Evolutionary conservation across 2,797 vertebrate genomes (phyloP).

Genomic region (Gymnocypris eckloni): DNA sequence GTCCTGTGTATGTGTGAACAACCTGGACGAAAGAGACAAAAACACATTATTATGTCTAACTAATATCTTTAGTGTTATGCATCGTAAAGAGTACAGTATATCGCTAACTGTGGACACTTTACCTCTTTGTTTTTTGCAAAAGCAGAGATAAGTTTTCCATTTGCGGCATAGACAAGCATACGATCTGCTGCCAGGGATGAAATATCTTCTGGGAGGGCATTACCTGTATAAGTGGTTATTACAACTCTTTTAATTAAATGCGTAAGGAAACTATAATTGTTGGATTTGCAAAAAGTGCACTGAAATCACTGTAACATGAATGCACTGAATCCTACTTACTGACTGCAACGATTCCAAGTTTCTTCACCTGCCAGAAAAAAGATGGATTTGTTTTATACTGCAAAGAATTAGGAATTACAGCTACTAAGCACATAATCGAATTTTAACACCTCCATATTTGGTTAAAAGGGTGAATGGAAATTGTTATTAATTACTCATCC

Average conservation of each 20-base stretch:
- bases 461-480: too few species aligned
- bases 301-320: not conserved
- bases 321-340: constrained; percentile 86
- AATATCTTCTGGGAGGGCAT: constrained; percentile 89
- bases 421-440: not conserved
- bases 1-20: constrained; percentile 88
- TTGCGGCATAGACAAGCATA: constrained; percentile 89
- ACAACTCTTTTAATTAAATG: not conserved
- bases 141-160: constrained; percentile 82
- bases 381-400: not conserved
- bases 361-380: constrained; percentile 83
- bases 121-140: constrained; percentile 94
- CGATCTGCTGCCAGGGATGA: constrained; percentile 88
- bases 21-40: constrained; percentile 75
- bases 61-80: not conserved
- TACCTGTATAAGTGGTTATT: constrained; percentile 75
- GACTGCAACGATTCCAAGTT: constrained; percentile 90
- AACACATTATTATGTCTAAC: not conserved
- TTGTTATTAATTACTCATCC: not conserved
- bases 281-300: not conserved
- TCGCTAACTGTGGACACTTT: constrained; percentile 13
- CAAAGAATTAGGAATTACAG: not conserved
- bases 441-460: not conserved
- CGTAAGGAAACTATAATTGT: not conserved
- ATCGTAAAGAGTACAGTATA: not conserved